A percentile compares a stretch with the other conserved stretches of the same genome.
phyloP scores from a whole-genome alignment of 2,797 vertebrate species.

The Rhinella marina region DNA sequence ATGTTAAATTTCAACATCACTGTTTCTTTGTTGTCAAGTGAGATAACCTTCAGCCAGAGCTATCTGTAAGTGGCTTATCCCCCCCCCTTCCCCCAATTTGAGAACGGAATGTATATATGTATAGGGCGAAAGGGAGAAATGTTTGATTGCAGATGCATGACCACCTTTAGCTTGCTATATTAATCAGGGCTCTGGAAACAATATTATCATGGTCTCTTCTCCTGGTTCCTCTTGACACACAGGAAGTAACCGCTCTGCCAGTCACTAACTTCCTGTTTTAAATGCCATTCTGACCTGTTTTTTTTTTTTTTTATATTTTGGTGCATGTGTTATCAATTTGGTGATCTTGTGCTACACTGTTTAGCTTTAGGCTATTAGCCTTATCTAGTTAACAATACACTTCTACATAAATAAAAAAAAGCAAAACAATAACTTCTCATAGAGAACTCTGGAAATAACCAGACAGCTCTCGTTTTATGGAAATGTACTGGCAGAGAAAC shows the following conservation, averaged over 20 bases:
- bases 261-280: no score
- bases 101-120: no score
- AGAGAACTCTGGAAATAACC: constrained; percentile 30
- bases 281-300: neutral
- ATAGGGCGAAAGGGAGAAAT: no score
- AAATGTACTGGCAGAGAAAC: constrained; percentile 44
- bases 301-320: neutral
- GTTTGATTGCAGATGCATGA: neutral
- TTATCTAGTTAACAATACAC: constrained; percentile 1
- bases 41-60: neutral
- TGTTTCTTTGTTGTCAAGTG: no score
- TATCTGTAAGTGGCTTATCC: no score
- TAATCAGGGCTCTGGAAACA: no score
- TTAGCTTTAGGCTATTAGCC: neutral
- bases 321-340: neutral
- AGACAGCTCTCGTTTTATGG: constrained; percentile 31
- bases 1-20: no score
- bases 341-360: neutral
- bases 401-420: constrained; percentile 1
- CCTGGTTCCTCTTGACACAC: no score
- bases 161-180: neutral
- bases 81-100: no score
- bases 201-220: no score
- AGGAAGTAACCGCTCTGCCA: no score
- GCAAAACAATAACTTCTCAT: neutral